Evolutionary conservation across 2,113 vertebrate species (phyloP), one percentile per base, ranked within the genome.

Genomic region (Hemibagrus wyckioides): DNA sequence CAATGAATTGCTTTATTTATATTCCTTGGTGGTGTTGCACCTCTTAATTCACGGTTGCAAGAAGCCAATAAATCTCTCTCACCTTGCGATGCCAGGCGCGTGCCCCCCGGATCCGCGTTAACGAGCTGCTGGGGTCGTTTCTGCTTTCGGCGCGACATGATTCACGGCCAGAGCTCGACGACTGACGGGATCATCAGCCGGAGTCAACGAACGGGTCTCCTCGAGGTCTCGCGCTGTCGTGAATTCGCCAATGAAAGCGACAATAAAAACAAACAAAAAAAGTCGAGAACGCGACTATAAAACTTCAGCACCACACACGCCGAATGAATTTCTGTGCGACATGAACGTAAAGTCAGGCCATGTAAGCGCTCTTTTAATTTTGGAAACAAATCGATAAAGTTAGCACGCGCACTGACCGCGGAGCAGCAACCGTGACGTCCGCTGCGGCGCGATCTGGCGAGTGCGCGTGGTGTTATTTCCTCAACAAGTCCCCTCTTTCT

Each of bases 91-190:
- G 93, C 92, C 82, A 95, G 89, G 90, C 86, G 87, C 44, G 94
- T 93, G 92, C 94, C 95, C 92, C 94, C 95, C 63, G 94, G 94
- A 90, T 94, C 95, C 88, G 94, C 87, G 91, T 95, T 96, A 90
- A 96, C 94, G 77, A 96, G 95, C 91, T 96, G 95, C 93, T 96
- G 95, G 54, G 95, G 95, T 93, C 95, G 93, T 91, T 95, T 96
- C 94, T 96, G 95, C 91, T 96, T 96, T 93, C 95, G 95, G 94
- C 95, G 95, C 93, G 95, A 96, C 95, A 96, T 96, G 94, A 95
- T 95, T 95, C 94, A 95, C 94, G 91, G 92, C 91, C 92, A 93
- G 87, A 89, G 33, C 56, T 59, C 90, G 88, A 86, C 52, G 86
- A 65, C 93, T 92, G 91, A 91, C 91, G 91, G 90, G 91, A 91